phyloP scores from a whole-genome alignment of 2,888 invertebrate species.

The Parapristionchus giblindavisi region DNA sequence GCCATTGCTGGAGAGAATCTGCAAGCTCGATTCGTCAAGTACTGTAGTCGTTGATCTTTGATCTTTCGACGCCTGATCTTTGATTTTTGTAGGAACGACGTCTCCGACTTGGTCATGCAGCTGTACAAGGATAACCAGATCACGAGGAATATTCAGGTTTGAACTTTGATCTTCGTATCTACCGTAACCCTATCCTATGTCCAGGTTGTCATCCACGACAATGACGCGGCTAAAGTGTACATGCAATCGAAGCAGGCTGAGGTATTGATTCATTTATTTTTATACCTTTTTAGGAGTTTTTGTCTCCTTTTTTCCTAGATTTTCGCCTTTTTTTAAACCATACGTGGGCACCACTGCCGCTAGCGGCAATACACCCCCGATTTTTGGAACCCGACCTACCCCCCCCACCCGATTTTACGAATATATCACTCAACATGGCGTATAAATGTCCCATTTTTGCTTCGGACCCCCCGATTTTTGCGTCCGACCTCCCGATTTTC shows the following conservation, averaged over 20 bases:
- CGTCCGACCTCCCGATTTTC: too few species aligned
- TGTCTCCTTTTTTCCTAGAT: too few species aligned
- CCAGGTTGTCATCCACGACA: conserved; percentile 87
- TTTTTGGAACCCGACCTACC: too few species aligned
- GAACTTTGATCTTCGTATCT: not conserved
- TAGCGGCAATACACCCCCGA: too few species aligned
- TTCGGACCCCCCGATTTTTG: too few species aligned
- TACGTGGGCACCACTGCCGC: too few species aligned
- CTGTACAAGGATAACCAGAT: conserved; percentile 18
- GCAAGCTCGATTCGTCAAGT: conserved; percentile 54
- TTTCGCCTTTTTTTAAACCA: too few species aligned
- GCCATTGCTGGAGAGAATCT: conserved; percentile 85
- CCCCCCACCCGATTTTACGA: too few species aligned
- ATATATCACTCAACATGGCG: too few species aligned
- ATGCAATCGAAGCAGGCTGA: conserved; percentile 80
- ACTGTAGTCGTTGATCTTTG: conserved; percentile 1
- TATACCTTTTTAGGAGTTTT: not conserved
- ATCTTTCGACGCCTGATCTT: too few species aligned
- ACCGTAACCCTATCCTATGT: not conserved
- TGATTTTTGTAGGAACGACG: conserved; percentile 3
- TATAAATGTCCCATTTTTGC: too few species aligned
- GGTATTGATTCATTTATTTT: conserved; percentile 42
- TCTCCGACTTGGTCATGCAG: conserved; percentile 23
- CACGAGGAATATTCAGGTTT: conserved; percentile 25
- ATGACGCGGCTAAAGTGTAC: conserved; percentile 89